Evolutionary conservation across 1,140 invertebrate genomes (phyloP), one percentile per base, ranked within the genome.

Genomic region (Varroa destructor): DNA sequence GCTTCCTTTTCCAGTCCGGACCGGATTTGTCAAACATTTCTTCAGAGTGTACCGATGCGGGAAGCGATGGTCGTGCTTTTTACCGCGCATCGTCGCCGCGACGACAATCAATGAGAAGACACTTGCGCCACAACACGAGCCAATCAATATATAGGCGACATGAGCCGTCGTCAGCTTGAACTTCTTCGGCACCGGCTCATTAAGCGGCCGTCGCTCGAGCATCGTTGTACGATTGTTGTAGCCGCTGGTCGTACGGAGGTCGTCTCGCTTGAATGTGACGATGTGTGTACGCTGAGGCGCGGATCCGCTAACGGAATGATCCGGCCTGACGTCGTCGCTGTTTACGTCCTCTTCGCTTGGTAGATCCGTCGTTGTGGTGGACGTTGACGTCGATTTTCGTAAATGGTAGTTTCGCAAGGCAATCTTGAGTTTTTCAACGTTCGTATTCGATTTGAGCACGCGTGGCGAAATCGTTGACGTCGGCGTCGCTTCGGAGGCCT

Each of bases 81-180:
- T 67, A 71, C 76, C 77, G 37, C 75, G 73, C 42, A 78, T 74
- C 36, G 76, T 75, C n/a, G 76, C 72, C n/a, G 77, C 75, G 1
- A 79, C 78, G 2, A 78, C 74, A 51, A 77, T 74, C 12, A 79
- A 71, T 67, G 77, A 79, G 0, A 79, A 55, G 6, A 79, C 73
- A 25, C 76, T 77, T 14, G 79, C 61, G 1, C 76, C 78, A 72
- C 76, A 78, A 70, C 77, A 79, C 0, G 75, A 74, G 8, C 78
- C 78, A 55, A 79, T 79, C 12, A 79, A 70, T 5, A 79, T 75
- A 55, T 79, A 79, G 25, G 78, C 77, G 6, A 79, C 58, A 25
- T 76, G 74, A 71, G 79, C 78, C 36, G 78, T 77, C 1, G 77
- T 78, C 61, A 78, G 73, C 42, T 67, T 67, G 61, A 67, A 67